Conservation (phyloP, 2,888 invertebrate species). For the Parapristionchus giblindavisi region DNA sequence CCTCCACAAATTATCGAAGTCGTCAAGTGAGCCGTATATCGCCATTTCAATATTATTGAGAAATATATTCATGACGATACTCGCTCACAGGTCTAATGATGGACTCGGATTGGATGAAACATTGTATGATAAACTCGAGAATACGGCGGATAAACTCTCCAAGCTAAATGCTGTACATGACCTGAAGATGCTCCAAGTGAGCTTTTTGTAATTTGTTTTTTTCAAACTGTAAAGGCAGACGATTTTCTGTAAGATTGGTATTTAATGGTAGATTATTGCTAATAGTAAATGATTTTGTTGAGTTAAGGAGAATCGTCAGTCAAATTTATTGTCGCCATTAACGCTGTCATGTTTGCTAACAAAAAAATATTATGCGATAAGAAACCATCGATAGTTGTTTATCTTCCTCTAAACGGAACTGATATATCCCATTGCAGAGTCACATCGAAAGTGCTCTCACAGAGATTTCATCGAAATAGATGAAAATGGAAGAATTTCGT, state of each 20-base stretch:
- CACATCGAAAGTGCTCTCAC: slow-evolving; percentile 34
- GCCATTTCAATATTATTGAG: background rate
- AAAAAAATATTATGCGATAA: no score
- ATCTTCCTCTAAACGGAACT: no score
- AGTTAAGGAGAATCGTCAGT: no score
- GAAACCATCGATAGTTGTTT: no score
- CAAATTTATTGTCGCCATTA: no score
- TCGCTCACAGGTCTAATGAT: background rate
- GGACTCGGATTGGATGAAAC: slow-evolving; percentile 9
- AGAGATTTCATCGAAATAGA: slow-evolving; percentile 25
- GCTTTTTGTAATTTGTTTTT: background rate
- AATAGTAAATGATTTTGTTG: no score
- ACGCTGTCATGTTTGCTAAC: no score
- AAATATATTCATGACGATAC: background rate
- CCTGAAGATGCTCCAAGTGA: slow-evolving; percentile 22
- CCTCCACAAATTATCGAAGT: slow-evolving; percentile 19
- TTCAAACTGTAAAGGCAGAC: background rate
- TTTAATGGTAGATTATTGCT: no score
- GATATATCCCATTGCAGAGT: no score
- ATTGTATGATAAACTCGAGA: slow-evolving; percentile 20
- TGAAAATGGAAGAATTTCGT: background rate
- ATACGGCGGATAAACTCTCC: slow-evolving; percentile 13
- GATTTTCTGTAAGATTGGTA: no score
- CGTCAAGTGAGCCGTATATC: slow-evolving; percentile 2
- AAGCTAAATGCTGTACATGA: slow-evolving; percentile 29